Evolutionary conservation across 2,797 vertebrate genomes (phyloP).

Genomic region (Cossypha polioptera): DNA sequence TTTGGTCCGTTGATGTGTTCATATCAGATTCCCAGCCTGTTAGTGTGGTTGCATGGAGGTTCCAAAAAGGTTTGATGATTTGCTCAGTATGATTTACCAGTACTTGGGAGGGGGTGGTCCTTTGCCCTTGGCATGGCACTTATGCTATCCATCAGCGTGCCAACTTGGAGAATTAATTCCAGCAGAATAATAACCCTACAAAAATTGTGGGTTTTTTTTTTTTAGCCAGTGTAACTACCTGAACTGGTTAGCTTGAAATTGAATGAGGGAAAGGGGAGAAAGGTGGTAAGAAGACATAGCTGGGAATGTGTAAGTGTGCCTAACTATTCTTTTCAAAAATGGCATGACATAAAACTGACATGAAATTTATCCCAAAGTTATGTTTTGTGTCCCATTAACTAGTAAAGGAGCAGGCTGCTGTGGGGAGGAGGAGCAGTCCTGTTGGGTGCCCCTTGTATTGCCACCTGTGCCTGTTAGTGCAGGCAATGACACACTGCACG

Average conservation of each 20-base stretch:
- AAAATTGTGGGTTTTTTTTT: neutral
- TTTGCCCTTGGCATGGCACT: neutral
- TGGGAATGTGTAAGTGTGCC: neutral
- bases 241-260: neutral
- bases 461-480: neutral
- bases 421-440: neutral
- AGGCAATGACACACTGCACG: accelerated
- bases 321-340: neutral
- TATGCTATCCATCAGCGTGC: neutral
- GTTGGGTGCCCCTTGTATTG: neutral
- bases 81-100: neutral
- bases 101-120: neutral
- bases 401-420: neutral
- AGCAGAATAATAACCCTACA: neutral
- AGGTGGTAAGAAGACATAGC: accelerated
- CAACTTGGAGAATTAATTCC: neutral
- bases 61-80: neutral
- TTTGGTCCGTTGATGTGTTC: neutral
- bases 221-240: neutral
- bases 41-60: accelerated
- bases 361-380: neutral
- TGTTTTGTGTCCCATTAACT: neutral
- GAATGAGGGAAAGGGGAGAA: neutral
- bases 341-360: too few relatives aligned
- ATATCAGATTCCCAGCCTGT: neutral